phyloP scores from a whole-genome alignment of 2,113 vertebrate species.

The Eudyptes chrysolophus region DNA sequence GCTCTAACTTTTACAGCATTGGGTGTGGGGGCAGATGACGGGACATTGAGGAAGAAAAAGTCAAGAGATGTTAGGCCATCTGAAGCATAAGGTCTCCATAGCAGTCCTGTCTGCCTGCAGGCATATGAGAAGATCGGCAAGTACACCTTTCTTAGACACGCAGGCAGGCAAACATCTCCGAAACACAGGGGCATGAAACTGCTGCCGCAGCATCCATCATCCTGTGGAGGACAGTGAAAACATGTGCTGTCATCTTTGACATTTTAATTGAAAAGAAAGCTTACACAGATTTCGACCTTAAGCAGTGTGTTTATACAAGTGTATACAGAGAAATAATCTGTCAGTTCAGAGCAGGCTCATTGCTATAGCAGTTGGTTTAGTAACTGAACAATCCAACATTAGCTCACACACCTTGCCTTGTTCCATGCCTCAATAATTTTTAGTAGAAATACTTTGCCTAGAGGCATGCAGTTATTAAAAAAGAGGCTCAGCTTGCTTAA shows the following conservation, averaged over 20 bases:
- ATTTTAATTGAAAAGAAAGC: constrained; percentile 86
- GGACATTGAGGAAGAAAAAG: background rate
- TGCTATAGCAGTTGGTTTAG: constrained; percentile 74
- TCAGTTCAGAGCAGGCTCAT: constrained; percentile 75
- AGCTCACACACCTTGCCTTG: constrained; percentile 83
- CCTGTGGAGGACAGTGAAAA: constrained; percentile 72
- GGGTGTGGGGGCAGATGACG: background rate
- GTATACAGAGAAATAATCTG: constrained; percentile 80
- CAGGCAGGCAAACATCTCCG: constrained; percentile 51
- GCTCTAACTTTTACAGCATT: rapidly evolving
- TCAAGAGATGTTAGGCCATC: background rate
- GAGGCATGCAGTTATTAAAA: constrained; percentile 81
- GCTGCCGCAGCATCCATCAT: constrained; percentile 70
- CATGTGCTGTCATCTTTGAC: constrained; percentile 79
- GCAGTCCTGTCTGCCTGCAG: background rate
- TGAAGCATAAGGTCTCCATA: background rate
- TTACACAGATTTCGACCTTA: constrained; percentile 76
- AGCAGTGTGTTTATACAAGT: constrained; percentile 83
- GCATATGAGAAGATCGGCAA: background rate
- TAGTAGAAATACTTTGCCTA: constrained; percentile 83
- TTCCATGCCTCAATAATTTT: constrained; percentile 82
- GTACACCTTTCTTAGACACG: constrained; percentile 41
- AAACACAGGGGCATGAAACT: constrained; percentile 42
- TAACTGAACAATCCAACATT: constrained; percentile 80
- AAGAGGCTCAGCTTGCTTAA: constrained; percentile 77